Evolutionary conservation across 2,888 invertebrate species (phyloP), one percentile per base, ranked within the genome.

Genomic region (Chelonus formosanus): DNA sequence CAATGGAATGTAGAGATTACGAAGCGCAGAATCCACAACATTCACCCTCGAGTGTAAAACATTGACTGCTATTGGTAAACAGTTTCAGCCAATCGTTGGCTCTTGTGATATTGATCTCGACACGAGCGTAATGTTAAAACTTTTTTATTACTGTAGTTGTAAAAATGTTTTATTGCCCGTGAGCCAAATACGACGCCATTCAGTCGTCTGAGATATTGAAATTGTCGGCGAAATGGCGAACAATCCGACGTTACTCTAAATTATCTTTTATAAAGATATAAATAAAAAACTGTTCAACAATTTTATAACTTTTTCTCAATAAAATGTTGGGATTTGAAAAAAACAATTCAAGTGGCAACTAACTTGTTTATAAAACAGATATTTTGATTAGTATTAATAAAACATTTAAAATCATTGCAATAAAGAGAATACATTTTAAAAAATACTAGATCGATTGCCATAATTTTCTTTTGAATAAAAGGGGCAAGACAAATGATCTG

Each of bases 141-240:
- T 32, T 63, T 65, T 56, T 54, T 55, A 47, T 43, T 47, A 34
- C 6, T n/a, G 5, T 31, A 53, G 61, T 52, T 61, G 61, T 61
- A 61, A 61, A 61, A 48, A 5, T 36, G 34, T 63, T 63, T 67
- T 54, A 67, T 58, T 53, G 48, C 58, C 53, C 6, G 36, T 32
- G 45, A 34, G 36, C 34, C 10, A 53, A 43, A 10, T 34, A 31
- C 63, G 45, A 45, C 32, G 45, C 57, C 44, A 57, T 45, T 3
- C 5, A 32, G n/a, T 8, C 44, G 8, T 32, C 20, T 57, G 75
- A 78, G 71, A 75, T 78, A 78, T 78, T 78, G 76, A 76, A 71
- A 78, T 78, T 73, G 74, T 71, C 63, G 36, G 63, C 55, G 61
- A 10, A 55, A 40, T 55, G 40, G n/a, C 40, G 40, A 55, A 55